Evolutionary conservation across 30 jellyfish, hydroid and myxozoan genomes (phyloP).

Genomic region (Hydra vulgaris): DNA sequence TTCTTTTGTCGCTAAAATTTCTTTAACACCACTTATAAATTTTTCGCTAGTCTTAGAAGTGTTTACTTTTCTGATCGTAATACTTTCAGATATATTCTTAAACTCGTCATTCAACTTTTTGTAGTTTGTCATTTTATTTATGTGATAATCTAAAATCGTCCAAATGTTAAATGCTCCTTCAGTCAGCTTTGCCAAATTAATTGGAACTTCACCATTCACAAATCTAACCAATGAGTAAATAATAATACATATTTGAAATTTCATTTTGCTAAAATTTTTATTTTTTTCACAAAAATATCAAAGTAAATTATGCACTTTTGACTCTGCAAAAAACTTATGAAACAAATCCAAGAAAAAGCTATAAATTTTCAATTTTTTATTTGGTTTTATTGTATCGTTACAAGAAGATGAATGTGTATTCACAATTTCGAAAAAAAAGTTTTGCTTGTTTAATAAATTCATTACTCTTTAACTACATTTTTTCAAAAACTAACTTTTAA

Average conservation of each 20-base stretch:
- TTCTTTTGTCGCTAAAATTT: not conserved
- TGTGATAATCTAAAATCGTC: not conserved
- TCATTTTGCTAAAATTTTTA: not conserved
- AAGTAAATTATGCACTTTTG: no score
- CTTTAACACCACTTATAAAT: not conserved
- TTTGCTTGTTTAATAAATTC: no score
- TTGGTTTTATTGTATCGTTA: no score
- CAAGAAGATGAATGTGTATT: no score
- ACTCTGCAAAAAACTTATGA: no score
- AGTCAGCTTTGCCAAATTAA: not conserved
- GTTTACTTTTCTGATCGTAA: not conserved
- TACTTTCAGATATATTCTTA: not conserved
- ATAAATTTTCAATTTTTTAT: no score
- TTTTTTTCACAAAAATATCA: no score
- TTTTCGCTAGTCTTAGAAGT: not conserved
- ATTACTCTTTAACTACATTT: no score
- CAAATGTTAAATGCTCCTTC: not conserved
- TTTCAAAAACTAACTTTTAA: no score
- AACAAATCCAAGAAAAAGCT: no score
- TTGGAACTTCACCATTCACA: not conserved
- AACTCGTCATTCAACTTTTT: not conserved
- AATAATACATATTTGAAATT: not conserved
- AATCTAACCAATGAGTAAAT: not conserved
- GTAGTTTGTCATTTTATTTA: not conserved
- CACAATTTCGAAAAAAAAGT: no score